phyloP scores from a whole-genome alignment of 2,888 invertebrate genomes.

The Drosophila histrio region DNA sequence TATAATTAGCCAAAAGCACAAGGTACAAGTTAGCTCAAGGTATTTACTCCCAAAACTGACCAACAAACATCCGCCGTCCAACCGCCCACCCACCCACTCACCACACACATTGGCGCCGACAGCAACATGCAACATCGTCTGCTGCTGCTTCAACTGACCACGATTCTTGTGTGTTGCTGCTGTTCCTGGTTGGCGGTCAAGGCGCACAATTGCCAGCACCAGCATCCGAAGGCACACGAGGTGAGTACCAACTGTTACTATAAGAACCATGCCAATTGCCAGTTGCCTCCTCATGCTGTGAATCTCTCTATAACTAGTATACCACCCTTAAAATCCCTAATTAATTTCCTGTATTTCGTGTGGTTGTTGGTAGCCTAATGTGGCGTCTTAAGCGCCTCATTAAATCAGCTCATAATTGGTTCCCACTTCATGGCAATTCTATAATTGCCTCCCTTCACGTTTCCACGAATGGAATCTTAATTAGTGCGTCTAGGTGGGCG shows the following conservation, averaged over 20 bases:
- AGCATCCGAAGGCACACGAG: conserved; percentile 88
- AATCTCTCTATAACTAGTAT: neutral
- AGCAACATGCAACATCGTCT: conserved; percentile 36
- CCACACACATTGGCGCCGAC: conserved; percentile 10
- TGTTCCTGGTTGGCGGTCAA: conserved; percentile 29
- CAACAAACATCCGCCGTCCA: neutral
- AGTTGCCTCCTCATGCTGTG: too few species aligned
- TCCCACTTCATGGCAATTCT: neutral
- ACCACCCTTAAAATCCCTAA: neutral
- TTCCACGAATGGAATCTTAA: conserved; percentile 15
- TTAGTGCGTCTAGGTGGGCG: neutral
- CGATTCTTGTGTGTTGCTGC: conserved; percentile 29
- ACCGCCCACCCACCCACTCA: conserved; percentile 8
- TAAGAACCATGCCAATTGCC: too few species aligned
- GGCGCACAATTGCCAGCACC: conserved; percentile 86
- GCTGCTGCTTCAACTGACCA: conserved; percentile 33
- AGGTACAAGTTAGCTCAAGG: conserved; percentile 10
- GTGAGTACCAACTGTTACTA: conserved; percentile 83
- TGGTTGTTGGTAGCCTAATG: neutral
- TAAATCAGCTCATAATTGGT: conserved; percentile 14
- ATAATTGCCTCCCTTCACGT: neutral
- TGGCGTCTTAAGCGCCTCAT: conserved; percentile 2
- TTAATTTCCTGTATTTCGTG: too few species aligned
- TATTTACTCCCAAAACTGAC: conserved; percentile 7
- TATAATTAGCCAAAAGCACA: conserved; percentile 34